Conservation (phyloP, 2,113 vertebrate genomes). For the Campylorhamphus procurvoides region DNA sequence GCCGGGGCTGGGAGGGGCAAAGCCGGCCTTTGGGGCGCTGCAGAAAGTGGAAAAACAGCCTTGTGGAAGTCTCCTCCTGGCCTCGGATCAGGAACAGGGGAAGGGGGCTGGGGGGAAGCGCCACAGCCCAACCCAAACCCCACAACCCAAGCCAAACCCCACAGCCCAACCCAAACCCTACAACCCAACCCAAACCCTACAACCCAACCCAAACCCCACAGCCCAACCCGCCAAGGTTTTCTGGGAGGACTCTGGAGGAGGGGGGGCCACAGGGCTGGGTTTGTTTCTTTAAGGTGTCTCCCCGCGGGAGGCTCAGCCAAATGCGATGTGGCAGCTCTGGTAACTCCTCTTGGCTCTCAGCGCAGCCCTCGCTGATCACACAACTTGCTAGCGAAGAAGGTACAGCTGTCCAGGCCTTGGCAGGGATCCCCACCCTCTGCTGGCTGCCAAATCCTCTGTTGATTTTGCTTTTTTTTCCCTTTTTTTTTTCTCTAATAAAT, state of each 20-base stretch:
- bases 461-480: background rate
- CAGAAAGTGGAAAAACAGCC: background rate
- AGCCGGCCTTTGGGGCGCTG: background rate
- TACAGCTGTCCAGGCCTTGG: slow-evolving; percentile 68
- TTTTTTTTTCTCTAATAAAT: background rate
- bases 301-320: slow-evolving; percentile 45
- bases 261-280: background rate
- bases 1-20: background rate
- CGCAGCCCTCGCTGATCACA: background rate
- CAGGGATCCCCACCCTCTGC: background rate
- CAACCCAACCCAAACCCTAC: background rate
- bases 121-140: background rate
- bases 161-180: background rate
- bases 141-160: background rate
- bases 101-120: rapidly evolving
- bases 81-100: background rate
- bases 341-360: slow-evolving; percentile 61
- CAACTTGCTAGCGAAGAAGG: slow-evolving; percentile 63
- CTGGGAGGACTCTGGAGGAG: background rate
- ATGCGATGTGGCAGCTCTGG: slow-evolving; percentile 60
- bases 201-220: background rate
- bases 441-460: slow-evolving; percentile 1
- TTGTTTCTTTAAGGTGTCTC: slow-evolving; percentile 66
- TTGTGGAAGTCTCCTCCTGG: background rate
- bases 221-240: background rate